These are phyloP conservation scores for Ridgeia piscesae DNA, from an alignment of 1,140 invertebrate species.

Conservation along the genomic window DNA sequence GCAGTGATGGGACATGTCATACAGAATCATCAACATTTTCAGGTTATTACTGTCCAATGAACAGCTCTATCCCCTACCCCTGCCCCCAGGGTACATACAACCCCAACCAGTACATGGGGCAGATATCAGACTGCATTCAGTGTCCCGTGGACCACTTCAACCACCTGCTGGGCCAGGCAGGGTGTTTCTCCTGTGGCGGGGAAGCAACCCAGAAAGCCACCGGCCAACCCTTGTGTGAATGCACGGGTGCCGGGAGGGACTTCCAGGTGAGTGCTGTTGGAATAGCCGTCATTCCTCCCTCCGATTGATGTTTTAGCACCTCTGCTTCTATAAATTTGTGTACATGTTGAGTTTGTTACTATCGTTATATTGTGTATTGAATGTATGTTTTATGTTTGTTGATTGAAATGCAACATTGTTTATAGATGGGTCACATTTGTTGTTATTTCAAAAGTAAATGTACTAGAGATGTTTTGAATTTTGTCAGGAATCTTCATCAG, in stretches of 20 bases:
- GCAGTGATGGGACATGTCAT: background rate
- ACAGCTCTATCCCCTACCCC: conserved; percentile 36
- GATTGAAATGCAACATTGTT: too few relatives aligned
- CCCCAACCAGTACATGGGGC: conserved; percentile 32
- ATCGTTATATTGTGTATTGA: too few relatives aligned
- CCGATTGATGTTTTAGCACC: too few relatives aligned
- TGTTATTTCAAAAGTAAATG: too few relatives aligned
- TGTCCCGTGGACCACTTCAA: conserved; percentile 50
- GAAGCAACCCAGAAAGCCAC: conserved; percentile 39
- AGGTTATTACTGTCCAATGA: conserved; percentile 50
- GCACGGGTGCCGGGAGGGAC: conserved; percentile 46
- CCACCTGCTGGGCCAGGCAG: conserved; percentile 43
- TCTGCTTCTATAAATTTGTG: too few relatives aligned
- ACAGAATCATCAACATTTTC: conserved; percentile 17
- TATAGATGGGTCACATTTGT: too few relatives aligned
- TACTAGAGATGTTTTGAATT: too few relatives aligned
- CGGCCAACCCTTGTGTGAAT: conserved; percentile 44
- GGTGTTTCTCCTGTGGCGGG: conserved; percentile 48
- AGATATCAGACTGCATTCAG: conserved; percentile 36
- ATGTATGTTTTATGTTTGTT: too few relatives aligned
- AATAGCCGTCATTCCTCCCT: too few relatives aligned
- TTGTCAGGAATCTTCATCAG: too few relatives aligned
- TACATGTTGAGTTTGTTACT: too few relatives aligned
- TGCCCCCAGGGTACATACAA: conserved; percentile 46
- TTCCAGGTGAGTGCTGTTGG: conserved; percentile 43